Base-by-base conservation (phyloP, 1,140 invertebrate species). In the Eubasilissa regina region DNA sequence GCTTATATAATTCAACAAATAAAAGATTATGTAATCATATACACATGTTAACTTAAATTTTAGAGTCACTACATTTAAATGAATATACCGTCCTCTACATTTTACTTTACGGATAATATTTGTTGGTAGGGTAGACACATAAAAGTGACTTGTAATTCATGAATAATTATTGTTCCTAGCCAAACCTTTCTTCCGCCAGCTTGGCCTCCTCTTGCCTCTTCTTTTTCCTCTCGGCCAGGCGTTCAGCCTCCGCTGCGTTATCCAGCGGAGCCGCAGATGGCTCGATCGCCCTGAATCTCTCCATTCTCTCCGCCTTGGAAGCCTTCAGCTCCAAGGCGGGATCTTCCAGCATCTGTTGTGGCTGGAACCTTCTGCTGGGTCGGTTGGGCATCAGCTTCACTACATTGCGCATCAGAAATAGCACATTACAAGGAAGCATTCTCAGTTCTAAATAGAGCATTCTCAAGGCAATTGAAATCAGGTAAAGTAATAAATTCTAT, bases 331-430 rank as follows among this genome's bases (percentile, higher is more conserved):
- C 90, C 82, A 89, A 85, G 10, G 85, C 85, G 0, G 88, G 89
- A 81, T 90, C 91, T 83, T 91, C 91, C 88, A 89, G 90, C 66
- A 86, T 85, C 84, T 87, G 86, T 48, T 89, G 89, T 64, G 89
- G 86, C 85, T 91, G 90, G 87, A 93, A 93, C 85, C 91, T 91
- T 82, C 92, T 89, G 82, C 91, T 90, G 84, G 92, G 91, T 81
- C 92, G 90, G 83, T 89, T 88, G 62, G 92, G 91, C 64, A 92
- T 89, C 86, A 93, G 87, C 84, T 92, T 89, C 78, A 88, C 90
- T 92, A 86, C 68, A 73, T 21, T 17, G 12, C 12, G 21, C 35
- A n/a, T 21, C 48, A 73, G 43, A 68, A 44, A 64, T n/a, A 35
- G 13, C 7, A 64, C 11, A 12, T 51, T 51, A 51, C 11, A 51